Evolutionary conservation across 2,113 vertebrate genomes (phyloP).

Genomic region (Sylvicapra grimmia): DNA sequence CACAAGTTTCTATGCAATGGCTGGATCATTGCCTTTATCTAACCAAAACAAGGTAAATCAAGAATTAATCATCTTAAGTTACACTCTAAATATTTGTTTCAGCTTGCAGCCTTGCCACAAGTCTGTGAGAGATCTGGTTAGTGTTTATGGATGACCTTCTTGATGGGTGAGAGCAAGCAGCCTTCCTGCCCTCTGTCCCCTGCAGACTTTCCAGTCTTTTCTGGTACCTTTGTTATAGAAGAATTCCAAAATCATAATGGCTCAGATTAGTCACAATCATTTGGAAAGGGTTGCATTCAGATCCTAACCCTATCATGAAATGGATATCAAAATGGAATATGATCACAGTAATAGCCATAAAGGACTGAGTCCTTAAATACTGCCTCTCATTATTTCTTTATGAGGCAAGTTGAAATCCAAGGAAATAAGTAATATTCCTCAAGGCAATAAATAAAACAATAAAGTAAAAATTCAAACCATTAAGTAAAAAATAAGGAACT

Average conservation of each 20-base stretch:
- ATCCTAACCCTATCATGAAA: background rate
- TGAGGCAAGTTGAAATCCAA: conserved; percentile 18
- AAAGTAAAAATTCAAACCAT: background rate
- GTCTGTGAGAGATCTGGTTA: background rate
- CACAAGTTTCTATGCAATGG: background rate
- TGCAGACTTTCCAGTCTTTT: background rate
- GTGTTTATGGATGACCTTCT: background rate
- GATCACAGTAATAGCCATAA: background rate
- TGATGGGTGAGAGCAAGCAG: background rate
- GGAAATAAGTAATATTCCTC: background rate
- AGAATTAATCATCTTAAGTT: background rate
- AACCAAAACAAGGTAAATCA: background rate
- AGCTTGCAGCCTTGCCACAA: background rate
- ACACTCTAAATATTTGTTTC: conserved; percentile 3
- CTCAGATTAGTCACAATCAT: conserved; percentile 1
- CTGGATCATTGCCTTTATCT: background rate
- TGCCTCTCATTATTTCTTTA: background rate
- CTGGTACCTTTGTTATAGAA: background rate
- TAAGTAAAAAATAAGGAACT: background rate
- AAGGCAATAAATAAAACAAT: background rate
- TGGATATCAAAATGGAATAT: background rate
- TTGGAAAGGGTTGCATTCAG: background rate
- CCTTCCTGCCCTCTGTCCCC: background rate
- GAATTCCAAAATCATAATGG: background rate
- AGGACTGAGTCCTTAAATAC: background rate